These are phyloP conservation scores for Scomber scombrus DNA, from an alignment of 2,113 vertebrate species.

Conservation along the genomic window DNA sequence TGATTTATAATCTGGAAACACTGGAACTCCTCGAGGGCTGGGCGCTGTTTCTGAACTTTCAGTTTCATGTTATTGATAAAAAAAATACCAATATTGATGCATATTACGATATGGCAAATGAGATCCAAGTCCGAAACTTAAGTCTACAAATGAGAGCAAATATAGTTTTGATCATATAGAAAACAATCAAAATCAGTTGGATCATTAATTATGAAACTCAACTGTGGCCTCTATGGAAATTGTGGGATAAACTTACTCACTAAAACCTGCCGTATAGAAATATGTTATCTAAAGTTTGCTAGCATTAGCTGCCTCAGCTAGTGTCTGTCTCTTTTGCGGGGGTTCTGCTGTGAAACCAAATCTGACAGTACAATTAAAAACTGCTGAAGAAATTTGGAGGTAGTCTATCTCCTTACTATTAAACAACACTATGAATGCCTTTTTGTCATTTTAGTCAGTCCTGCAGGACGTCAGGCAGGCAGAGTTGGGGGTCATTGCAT, in stretches of 20 bases:
- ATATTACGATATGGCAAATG: too few relatives aligned
- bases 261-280: too few relatives aligned
- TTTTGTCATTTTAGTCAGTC: background rate
- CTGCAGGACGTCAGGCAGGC: background rate
- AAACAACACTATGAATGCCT: background rate
- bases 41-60: background rate
- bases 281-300: too few relatives aligned
- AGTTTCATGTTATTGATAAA: too few relatives aligned
- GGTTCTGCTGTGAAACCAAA: conserved; percentile 7
- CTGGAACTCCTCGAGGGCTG: background rate
- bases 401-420: background rate
- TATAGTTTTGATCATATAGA: background rate
- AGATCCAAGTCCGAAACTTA: too few relatives aligned
- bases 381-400: background rate
- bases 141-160: background rate
- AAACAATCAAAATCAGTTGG: background rate
- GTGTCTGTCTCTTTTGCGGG: background rate
- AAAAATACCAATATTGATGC: background rate
- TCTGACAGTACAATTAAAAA: background rate
- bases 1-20: conserved; percentile 18
- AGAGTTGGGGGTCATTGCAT: background rate
- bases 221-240: too few relatives aligned
- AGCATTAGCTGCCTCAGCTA: background rate
- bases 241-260: too few relatives aligned
- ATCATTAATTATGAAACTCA: too few relatives aligned